Conservation (phyloP, 2,888 invertebrate genomes). For the Nemurella pictetii region DNA sequence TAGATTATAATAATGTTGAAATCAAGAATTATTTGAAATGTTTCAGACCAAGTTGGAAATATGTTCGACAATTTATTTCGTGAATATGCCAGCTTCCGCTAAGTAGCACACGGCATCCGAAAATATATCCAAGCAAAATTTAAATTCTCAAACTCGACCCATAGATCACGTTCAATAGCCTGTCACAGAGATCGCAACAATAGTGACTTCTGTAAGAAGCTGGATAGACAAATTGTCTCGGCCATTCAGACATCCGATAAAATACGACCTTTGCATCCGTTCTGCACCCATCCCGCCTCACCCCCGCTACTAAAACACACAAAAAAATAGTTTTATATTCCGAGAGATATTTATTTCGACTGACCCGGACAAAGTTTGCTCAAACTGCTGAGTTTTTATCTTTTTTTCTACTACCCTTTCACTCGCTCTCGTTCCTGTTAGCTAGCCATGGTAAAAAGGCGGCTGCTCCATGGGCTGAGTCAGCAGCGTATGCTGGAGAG, state of each 20-base stretch:
- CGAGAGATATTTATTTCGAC: conserved; percentile 4
- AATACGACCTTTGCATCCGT: conserved; percentile 5
- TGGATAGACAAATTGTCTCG: conserved; percentile 24
- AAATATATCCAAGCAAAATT: not conserved
- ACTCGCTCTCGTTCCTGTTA: not conserved
- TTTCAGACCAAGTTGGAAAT: not conserved
- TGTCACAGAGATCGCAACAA: conserved; percentile 21
- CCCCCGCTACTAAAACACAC: not conserved
- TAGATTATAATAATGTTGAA: not conserved
- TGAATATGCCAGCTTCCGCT: not conserved
- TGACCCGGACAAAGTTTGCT: conserved; percentile 24
- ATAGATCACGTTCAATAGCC: conserved; percentile 10
- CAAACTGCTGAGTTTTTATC: conserved; percentile 17
- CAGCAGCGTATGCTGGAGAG: conserved; percentile 10
- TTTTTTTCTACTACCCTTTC: not conserved
- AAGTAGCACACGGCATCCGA: not conserved
- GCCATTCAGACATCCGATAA: not conserved
- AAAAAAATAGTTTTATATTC: conserved; percentile 14
- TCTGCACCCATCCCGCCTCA: not conserved
- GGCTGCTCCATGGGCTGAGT: not conserved
- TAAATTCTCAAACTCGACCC: not conserved
- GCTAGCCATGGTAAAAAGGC: not conserved
- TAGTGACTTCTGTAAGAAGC: not conserved
- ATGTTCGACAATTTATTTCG: not conserved
- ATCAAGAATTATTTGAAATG: not conserved